Percentiles rank a stretch among this genome's conserved stretches.
Conservation (phyloP, 2,888 invertebrate species). For the Macrophya annulata region DNA sequence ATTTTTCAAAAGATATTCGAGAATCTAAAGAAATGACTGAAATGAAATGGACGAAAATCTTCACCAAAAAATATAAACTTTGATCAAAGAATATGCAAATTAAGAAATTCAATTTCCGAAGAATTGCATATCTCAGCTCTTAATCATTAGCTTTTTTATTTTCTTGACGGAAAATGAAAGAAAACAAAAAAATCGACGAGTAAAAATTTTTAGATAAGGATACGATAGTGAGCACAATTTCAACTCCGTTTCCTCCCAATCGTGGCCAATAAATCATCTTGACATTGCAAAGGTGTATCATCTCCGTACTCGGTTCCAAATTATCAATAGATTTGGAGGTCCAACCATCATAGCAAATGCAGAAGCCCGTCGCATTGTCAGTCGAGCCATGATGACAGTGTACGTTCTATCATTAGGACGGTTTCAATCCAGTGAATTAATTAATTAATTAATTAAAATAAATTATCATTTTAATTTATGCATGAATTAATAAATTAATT, state of each 20-base stretch:
- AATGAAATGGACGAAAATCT: background rate
- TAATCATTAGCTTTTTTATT: background rate
- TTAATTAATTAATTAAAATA: too few relatives aligned
- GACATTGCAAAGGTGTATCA: conserved; percentile 80
- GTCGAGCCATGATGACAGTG: conserved; percentile 77
- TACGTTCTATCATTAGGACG: conserved; percentile 66
- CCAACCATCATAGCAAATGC: conserved; percentile 78
- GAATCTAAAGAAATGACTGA: background rate
- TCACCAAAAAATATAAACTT: background rate
- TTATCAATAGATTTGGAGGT: conserved; percentile 73
- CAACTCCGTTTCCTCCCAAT: conserved; percentile 59
- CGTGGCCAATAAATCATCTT: conserved; percentile 64
- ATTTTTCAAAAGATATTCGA: background rate
- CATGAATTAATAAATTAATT: background rate
- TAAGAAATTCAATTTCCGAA: too few relatives aligned
- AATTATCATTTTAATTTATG: background rate
- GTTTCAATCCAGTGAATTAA: background rate
- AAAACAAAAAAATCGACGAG: background rate
- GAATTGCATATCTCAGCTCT: background rate
- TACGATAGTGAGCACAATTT: conserved; percentile 60
- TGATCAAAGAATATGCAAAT: too few relatives aligned
- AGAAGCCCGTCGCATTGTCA: conserved; percentile 74
- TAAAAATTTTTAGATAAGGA: conserved; percentile 58
- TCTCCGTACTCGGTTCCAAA: conserved; percentile 74
- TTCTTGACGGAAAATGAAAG: background rate